phyloP scores from a whole-genome alignment of 64 coral and sea anemone species.

The Porites australiensis region DNA sequence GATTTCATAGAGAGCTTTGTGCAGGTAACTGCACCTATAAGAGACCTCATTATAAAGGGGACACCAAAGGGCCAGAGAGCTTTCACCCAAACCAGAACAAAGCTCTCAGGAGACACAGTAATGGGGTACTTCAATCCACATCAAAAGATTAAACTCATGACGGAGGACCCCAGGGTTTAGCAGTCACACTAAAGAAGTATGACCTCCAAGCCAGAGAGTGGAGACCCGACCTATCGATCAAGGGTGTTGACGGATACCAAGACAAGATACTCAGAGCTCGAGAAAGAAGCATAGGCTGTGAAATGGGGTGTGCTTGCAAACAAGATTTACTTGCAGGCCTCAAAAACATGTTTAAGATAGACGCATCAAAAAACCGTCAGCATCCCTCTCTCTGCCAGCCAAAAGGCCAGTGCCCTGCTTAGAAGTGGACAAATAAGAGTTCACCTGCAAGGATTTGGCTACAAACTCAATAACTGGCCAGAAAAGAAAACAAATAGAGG shows the following conservation, averaged over 20 bases:
- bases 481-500: conserved; percentile 61
- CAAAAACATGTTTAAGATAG: not conserved
- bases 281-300: conserved; percentile 64
- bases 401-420: conserved; percentile 39
- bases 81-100: conserved; percentile 22
- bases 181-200: conserved; percentile 52
- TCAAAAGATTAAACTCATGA: conserved; percentile 49
- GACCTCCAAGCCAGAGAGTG: not conserved
- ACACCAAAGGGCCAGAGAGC: conserved; percentile 38
- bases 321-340: conserved; percentile 64
- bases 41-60: conserved; percentile 19
- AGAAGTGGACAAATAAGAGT: conserved; percentile 40
- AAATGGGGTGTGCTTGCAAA: conserved; percentile 60
- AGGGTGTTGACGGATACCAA: conserved; percentile 50
- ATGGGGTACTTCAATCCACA: conserved; percentile 40
- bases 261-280: conserved; percentile 38
- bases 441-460: conserved; percentile 65
- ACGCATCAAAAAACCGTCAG: conserved; percentile 71
- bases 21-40: conserved; percentile 27
- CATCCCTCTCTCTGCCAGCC: conserved; percentile 15
- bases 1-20: conserved; percentile 59
- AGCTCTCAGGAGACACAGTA: conserved; percentile 45
- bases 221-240: conserved; percentile 6
- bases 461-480: conserved; percentile 37
- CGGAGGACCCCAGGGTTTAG: conserved; percentile 48